Conservation (phyloP, 2,113 vertebrate species). For the Alces alces region DNA sequence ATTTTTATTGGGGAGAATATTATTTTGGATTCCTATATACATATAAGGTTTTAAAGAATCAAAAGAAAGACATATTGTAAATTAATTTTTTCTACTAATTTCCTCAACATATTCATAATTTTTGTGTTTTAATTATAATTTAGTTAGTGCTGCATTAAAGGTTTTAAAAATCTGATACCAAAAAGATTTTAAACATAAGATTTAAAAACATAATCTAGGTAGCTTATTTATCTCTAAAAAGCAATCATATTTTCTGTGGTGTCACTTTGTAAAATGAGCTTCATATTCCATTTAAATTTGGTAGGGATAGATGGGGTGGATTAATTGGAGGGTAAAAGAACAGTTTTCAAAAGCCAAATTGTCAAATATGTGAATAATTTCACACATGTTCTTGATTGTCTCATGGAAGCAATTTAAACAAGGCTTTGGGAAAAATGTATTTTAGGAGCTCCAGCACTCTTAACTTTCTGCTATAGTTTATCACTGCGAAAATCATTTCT, state of each 20-base stretch:
- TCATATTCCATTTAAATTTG: slow-evolving; percentile 12
- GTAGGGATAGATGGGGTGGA: background rate
- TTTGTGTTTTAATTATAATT: background rate
- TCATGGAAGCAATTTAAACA: slow-evolving; percentile 41
- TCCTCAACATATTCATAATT: background rate
- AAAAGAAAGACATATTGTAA: background rate
- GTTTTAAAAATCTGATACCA: background rate
- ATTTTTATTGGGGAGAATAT: background rate
- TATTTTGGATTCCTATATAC: background rate
- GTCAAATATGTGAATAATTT: slow-evolving; percentile 28
- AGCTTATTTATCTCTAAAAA: background rate
- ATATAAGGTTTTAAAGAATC: background rate
- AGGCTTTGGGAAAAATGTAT: background rate
- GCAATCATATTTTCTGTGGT: background rate
- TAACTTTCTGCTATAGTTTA: slow-evolving; percentile 59
- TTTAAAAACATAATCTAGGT: background rate
- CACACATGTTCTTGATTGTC: background rate
- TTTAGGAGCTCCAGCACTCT: slow-evolving; percentile 31
- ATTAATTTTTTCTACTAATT: background rate
- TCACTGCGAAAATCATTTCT: slow-evolving; percentile 65
- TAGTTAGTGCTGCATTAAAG: background rate
- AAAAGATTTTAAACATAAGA: background rate
- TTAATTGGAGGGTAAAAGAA: slow-evolving; percentile 6
- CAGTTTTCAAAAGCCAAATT: background rate
- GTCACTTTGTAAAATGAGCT: background rate